Conservation (phyloP, 2,113 vertebrate species). For the Okapia johnstoni region DNA sequence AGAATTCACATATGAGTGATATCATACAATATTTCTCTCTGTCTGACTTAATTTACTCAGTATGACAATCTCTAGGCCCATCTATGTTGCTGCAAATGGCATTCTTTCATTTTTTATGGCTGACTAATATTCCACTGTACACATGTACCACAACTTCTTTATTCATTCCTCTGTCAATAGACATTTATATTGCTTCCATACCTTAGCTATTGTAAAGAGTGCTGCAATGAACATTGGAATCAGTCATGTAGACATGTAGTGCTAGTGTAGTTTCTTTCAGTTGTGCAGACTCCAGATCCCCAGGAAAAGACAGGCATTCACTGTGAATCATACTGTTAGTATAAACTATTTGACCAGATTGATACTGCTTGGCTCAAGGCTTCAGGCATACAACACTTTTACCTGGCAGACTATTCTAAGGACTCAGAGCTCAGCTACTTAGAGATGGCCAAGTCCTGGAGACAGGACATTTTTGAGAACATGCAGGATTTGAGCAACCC, state of each 20-base stretch:
- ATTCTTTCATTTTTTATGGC: not conserved
- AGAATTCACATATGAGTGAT: not conserved
- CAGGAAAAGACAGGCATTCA: not conserved
- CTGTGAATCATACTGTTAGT: not conserved
- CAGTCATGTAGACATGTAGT: not conserved
- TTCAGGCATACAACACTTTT: not conserved
- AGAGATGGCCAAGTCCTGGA: not conserved
- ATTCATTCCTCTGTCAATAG: not conserved
- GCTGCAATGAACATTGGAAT: not conserved
- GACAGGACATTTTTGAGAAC: not conserved
- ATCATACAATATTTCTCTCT: not conserved
- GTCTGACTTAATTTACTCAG: not conserved
- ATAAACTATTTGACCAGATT: not conserved
- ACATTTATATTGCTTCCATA: not conserved
- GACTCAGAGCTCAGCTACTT: not conserved
- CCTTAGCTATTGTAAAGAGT: not conserved
- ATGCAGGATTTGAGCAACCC: not conserved
- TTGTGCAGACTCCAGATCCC: not conserved
- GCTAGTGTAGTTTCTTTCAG: not conserved
- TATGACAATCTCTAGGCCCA: not conserved
- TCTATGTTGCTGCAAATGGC: not conserved
- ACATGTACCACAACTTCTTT: not conserved
- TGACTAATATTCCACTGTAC: not conserved
- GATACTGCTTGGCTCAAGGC: not conserved
- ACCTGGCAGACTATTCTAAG: not conserved